These are phyloP conservation scores for Melipona bicolor DNA, from an alignment of 2,888 invertebrate genomes.

Conservation along the genomic window DNA sequence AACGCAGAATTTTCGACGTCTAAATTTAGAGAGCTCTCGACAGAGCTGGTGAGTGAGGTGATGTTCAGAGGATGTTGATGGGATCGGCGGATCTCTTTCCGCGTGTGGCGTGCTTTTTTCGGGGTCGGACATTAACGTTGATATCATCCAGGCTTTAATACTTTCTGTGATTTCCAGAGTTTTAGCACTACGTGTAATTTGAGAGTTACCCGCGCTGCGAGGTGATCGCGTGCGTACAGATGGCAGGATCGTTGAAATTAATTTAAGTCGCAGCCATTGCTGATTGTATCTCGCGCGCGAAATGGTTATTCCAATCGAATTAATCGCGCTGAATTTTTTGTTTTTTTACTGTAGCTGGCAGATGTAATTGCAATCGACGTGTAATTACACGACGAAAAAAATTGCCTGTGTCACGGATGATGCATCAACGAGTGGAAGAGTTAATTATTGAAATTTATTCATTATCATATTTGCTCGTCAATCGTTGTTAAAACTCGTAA, in stretches of 20 bases:
- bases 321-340: no score
- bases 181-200: background rate
- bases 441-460: conserved; percentile 1
- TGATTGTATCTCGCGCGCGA: no score
- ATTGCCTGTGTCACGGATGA: background rate
- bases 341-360: no score
- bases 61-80: no score
- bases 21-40: background rate
- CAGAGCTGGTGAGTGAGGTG: background rate
- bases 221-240: background rate
- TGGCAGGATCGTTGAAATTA: background rate
- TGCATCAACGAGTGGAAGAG: background rate
- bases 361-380: no score
- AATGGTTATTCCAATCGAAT: no score
- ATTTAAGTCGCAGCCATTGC: background rate
- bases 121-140: background rate
- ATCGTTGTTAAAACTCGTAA: background rate
- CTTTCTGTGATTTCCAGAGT: background rate
- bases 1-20: background rate
- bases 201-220: background rate
- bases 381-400: no score
- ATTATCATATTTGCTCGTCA: background rate
- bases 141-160: background rate
- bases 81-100: no score
- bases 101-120: background rate